Evolutionary conservation across 1,140 invertebrate genomes (phyloP).

Genomic region (Saxidomus purpurata): DNA sequence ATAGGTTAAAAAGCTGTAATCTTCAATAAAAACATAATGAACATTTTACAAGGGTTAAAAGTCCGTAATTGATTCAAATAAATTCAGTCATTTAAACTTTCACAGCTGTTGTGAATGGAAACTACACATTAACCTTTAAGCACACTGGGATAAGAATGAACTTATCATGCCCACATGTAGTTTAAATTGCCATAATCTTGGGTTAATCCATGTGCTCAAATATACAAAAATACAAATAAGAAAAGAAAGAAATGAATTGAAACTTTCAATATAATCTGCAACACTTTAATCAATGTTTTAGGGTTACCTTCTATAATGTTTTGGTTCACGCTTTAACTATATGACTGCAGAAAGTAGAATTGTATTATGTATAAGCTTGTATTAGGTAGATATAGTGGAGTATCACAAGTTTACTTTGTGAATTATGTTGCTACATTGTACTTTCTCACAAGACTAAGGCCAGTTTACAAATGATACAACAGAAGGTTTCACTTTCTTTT

Average conservation of each 20-base stretch:
- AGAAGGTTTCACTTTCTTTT: too few species aligned
- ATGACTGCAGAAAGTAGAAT: too few species aligned
- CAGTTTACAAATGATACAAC: too few species aligned
- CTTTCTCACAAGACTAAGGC: too few species aligned
- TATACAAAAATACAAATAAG: not conserved
- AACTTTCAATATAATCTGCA: not conserved
- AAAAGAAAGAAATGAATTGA: not conserved
- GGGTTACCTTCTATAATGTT: too few species aligned
- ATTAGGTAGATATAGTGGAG: too few species aligned
- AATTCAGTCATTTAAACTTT: not conserved
- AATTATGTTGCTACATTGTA: too few species aligned
- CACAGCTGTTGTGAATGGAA: not conserved
- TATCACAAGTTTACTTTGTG: too few species aligned
- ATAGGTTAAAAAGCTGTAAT: not conserved
- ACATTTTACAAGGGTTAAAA: not conserved
- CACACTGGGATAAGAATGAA: not conserved
- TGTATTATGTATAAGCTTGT: too few species aligned
- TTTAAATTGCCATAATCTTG: not conserved
- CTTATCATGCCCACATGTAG: not conserved
- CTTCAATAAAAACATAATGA: conserved; percentile 2
- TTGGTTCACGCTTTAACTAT: too few species aligned
- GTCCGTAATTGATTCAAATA: not conserved
- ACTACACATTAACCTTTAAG: not conserved
- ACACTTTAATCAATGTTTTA: too few species aligned
- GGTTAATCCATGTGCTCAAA: conserved; percentile 5